phyloP scores from a whole-genome alignment of 2,113 vertebrate genomes.

The Blennius ocellaris region DNA sequence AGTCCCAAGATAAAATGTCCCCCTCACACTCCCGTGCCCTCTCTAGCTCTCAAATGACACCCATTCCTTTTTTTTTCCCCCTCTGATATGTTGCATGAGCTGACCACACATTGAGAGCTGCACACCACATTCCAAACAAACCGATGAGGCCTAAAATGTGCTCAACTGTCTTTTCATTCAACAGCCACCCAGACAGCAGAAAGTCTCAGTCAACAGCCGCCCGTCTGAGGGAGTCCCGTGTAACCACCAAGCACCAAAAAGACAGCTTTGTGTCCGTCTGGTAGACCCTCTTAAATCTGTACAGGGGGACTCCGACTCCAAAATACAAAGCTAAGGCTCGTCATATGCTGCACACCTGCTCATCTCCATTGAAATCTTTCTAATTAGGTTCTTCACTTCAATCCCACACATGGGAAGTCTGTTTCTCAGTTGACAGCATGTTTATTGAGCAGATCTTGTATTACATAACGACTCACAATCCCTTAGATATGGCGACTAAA shows the following conservation, averaged over 20 bases:
- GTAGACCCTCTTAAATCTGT: slow-evolving; percentile 56
- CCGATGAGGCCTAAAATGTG: slow-evolving; percentile 39
- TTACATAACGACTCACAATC: too few relatives aligned
- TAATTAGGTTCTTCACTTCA: too few relatives aligned
- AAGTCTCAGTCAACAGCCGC: slow-evolving; percentile 56
- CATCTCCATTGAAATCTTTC: too few relatives aligned
- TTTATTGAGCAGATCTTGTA: too few relatives aligned
- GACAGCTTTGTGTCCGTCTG: slow-evolving; percentile 40
- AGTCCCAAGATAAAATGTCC: too few relatives aligned
- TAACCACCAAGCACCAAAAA: slow-evolving; percentile 63
- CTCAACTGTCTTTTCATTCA: slow-evolving; percentile 56
- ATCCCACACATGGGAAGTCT: too few relatives aligned
- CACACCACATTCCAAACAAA: slow-evolving; percentile 62
- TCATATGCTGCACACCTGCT: too few relatives aligned
- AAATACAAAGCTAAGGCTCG: slow-evolving; percentile 4
- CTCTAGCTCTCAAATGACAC: slow-evolving; percentile 42
- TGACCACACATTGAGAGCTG: slow-evolving; percentile 60
- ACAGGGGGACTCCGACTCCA: neutral
- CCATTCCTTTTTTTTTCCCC: neutral
- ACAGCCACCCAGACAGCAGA: slow-evolving; percentile 69
- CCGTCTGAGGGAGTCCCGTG: slow-evolving; percentile 45
- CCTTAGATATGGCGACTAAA: too few relatives aligned
- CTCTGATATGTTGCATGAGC: neutral
- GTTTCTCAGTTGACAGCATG: too few relatives aligned
- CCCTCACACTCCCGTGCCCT: neutral